Conservation (phyloP, 2,888 invertebrate genomes). For the Nemapogon koenigi region DNA sequence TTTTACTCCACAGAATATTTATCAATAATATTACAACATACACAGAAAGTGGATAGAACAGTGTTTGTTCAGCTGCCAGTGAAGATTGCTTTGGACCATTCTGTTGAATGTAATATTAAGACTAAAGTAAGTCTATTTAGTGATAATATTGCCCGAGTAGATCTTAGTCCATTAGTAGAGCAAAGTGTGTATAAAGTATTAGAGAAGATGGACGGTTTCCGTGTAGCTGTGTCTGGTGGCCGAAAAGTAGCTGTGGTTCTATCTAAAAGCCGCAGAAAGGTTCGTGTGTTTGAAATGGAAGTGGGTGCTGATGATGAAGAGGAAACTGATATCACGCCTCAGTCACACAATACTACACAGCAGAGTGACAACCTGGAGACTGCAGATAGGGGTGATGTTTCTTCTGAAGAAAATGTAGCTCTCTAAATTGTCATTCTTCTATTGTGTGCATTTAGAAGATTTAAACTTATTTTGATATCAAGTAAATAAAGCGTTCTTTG, state of each 20-base stretch:
- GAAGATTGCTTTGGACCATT: slow-evolving; percentile 51
- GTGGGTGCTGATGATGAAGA: slow-evolving; percentile 91
- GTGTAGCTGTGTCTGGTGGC: slow-evolving; percentile 85
- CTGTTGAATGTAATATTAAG: slow-evolving; percentile 38
- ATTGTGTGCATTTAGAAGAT: too few species aligned
- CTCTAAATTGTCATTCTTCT: slow-evolving; percentile 21
- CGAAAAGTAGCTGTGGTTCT: slow-evolving; percentile 85
- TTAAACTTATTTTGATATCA: too few species aligned
- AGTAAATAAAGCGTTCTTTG: too few species aligned
- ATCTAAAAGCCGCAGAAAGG: slow-evolving; percentile 78
- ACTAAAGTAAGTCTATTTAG: slow-evolving; percentile 42
- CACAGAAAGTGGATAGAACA: slow-evolving; percentile 38
- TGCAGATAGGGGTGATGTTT: slow-evolving; percentile 11
- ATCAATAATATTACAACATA: slow-evolving; percentile 73
- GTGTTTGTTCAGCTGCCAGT: slow-evolving; percentile 56
- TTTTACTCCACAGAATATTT: slow-evolving; percentile 77
- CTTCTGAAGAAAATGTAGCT: slow-evolving; percentile 24
- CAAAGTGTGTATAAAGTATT: slow-evolving; percentile 63
- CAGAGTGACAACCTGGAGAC: slow-evolving; percentile 30
- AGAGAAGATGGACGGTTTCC: slow-evolving; percentile 71
- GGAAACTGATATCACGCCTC: slow-evolving; percentile 61
- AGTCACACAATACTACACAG: slow-evolving; percentile 32
- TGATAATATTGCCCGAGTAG: slow-evolving; percentile 51
- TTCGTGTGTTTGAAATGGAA: slow-evolving; percentile 91
- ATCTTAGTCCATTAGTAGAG: slow-evolving; percentile 60